Percentiles rank a stretch among this genome's conserved stretches.
These are phyloP conservation scores for Hippasteria phrygiana DNA, from an alignment of 53 echinoderm and acorn worm genomes.

Conservation along the genomic window DNA sequence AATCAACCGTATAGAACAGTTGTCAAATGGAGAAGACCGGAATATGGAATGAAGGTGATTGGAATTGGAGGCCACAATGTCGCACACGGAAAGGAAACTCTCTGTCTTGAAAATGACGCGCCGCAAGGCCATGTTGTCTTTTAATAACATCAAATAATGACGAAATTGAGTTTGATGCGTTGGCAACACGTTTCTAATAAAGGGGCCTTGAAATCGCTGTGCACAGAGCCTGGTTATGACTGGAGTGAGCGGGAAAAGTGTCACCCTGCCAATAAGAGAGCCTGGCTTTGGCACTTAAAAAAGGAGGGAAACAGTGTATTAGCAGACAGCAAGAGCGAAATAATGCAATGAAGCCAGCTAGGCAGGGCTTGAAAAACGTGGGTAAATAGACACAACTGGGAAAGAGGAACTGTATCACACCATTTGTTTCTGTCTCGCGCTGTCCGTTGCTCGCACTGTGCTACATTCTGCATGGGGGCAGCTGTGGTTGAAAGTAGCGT, in stretches of 20 bases:
- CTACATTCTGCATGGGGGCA: no score
- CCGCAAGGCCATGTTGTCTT: background rate
- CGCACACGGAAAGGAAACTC: background rate
- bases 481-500: no score
- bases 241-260: background rate
- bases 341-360: background rate
- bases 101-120: background rate
- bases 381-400: background rate
- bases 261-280: constrained; percentile 12
- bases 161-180: constrained; percentile 2
- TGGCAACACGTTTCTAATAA: constrained; percentile 37
- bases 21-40: background rate
- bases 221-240: background rate
- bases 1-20: background rate
- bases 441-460: background rate
- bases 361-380: constrained; percentile 17
- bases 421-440: background rate
- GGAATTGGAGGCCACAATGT: background rate
- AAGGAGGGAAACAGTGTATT: background rate
- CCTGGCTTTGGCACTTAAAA: background rate
- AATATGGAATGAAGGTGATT: background rate
- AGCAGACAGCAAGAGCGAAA: background rate
- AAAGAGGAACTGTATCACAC: background rate
- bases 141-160: background rate
- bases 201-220: constrained; percentile 7